Base-by-base conservation (phyloP, 2,888 invertebrate genomes). In the Metellina segmentata region DNA sequence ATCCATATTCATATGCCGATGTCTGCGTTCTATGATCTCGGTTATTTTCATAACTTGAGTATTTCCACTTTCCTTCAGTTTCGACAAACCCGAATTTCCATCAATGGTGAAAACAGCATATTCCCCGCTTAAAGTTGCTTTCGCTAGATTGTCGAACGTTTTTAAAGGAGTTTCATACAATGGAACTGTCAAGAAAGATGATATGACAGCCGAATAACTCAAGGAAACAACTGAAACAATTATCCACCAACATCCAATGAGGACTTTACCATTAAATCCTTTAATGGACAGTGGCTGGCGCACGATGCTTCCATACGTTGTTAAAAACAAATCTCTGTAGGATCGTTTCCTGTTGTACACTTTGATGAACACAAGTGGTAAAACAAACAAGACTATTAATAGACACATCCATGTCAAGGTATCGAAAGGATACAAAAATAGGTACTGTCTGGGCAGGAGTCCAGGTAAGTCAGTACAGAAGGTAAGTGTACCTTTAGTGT, bases 121-220 rank as follows among this genome's bases (percentile, higher is more conserved):
- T 7, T 61, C 34, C 13, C 34, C 53, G 6, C 20, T 79, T 7
- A 61, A 0, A 7, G 53, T 53, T 19, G 53, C 53, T 16, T 79
- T 53, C 19, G 52, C 52, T 6, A 79, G 79, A 19, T 79, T 53
- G 1, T 79, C 13, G n/a, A 79, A 79, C 8, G 9, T 79, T 20
- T 6, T 52, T 4, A 79, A 9, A 20, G 53, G 20, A 7, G 5
- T 19, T 9, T 53, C 53, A 0, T 34, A n/a, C 5, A 19, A 4
- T 19, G 79, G 79, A 13, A 79, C 19, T 4, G 79, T 79, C 9
- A 79, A 20, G 4, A 79, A 20, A 13, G 79, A 79, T 11, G 53
- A 34, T 20, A 79, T 53, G 20, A 79, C 79, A 1, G 53, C 53
- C 19, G 79, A 52, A 34, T 79, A 79, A 20, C 79, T 53, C 53